phyloP scores from a whole-genome alignment of 2,797 vertebrate genomes.

The Myotis planiceps region DNA sequence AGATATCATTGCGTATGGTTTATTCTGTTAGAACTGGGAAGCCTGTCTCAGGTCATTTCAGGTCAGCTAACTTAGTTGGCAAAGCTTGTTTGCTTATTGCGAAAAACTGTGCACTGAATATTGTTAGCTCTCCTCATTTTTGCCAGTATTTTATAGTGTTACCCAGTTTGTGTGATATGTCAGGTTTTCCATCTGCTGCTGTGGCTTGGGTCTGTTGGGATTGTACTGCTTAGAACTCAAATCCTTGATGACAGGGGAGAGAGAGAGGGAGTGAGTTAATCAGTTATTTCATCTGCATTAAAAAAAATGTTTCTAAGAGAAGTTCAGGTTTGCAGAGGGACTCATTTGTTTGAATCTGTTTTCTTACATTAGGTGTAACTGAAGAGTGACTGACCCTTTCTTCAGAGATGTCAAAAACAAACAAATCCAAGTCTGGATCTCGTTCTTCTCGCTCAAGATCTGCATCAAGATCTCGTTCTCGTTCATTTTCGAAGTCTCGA shows the following conservation, averaged over 20 bases:
- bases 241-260: neutral
- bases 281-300: slow-evolving; percentile 24
- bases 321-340: neutral
- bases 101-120: neutral
- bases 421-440: slow-evolving; percentile 95
- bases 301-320: neutral
- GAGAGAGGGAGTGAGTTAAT: neutral
- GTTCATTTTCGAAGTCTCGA: slow-evolving; percentile 94
- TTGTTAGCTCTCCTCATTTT: neutral
- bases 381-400: slow-evolving; percentile 67
- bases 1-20: neutral
- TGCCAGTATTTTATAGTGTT: neutral
- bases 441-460: slow-evolving; percentile 93
- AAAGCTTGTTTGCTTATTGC: neutral
- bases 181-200: slow-evolving; percentile 17
- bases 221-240: neutral
- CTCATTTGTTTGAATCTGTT: slow-evolving; percentile 59
- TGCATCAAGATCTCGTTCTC: slow-evolving; percentile 92
- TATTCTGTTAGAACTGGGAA: neutral
- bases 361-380: slow-evolving; percentile 76
- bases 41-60: neutral
- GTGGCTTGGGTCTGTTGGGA: neutral
- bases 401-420: slow-evolving; percentile 95
- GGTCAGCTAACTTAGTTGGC: neutral
- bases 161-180: neutral